A percentile compares a stretch with the other conserved stretches of the same genome.
These are phyloP conservation scores for Leucoraja erinaceus DNA, from an alignment of 2,113 vertebrate species.

Conservation along the genomic window DNA sequence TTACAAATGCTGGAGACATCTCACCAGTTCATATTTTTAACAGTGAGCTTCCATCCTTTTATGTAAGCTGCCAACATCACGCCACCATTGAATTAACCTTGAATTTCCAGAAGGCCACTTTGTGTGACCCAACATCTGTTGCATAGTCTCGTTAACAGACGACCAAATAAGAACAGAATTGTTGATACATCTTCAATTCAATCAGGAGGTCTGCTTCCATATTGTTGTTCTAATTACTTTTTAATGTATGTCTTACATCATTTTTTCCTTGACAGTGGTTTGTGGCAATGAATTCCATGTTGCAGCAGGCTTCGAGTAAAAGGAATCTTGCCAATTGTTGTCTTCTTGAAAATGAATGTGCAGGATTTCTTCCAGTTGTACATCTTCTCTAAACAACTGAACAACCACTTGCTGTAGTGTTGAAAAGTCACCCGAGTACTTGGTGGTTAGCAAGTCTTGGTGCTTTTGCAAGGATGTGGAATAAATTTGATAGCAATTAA, in stretches of 20 bases:
- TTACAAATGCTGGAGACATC: background rate
- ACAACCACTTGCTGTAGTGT: background rate
- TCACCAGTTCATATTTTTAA: background rate
- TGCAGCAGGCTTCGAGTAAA: background rate
- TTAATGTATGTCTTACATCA: background rate
- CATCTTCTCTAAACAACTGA: background rate
- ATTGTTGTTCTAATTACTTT: background rate
- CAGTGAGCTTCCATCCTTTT: background rate
- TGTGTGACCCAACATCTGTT: background rate
- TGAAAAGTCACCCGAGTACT: background rate
- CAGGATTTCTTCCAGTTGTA: no score
- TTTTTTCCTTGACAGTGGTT: background rate
- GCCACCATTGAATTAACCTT: background rate
- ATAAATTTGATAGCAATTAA: background rate
- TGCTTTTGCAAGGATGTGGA: background rate
- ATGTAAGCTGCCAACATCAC: background rate
- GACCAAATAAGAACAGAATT: no score
- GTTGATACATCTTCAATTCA: no score
- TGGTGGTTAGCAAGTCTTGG: no score
- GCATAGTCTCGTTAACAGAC: background rate
- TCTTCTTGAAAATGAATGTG: background rate
- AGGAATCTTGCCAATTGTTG: background rate
- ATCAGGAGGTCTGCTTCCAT: background rate
- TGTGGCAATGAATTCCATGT: background rate
- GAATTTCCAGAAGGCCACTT: background rate